These are phyloP conservation scores for Empidonax traillii DNA, from an alignment of 2,113 vertebrate species.

Conservation along the genomic window DNA sequence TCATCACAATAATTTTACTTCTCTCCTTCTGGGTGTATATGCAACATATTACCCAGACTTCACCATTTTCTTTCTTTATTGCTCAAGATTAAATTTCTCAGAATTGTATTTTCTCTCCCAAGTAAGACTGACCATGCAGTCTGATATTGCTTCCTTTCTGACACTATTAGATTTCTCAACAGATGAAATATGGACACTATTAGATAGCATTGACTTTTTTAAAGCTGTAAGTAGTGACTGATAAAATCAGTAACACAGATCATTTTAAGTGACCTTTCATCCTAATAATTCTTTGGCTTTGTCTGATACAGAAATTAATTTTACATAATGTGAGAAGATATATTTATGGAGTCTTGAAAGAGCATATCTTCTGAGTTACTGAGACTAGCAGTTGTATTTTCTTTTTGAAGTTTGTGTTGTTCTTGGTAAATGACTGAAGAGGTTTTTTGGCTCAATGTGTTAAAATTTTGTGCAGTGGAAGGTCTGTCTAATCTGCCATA, in stretches of 20 bases:
- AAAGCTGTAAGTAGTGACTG: neutral
- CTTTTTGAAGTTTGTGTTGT: neutral
- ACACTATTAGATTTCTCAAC: conserved; percentile 12
- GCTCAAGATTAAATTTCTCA: neutral
- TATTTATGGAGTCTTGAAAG: conserved; percentile 21
- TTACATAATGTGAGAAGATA: conserved; percentile 44
- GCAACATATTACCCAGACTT: neutral
- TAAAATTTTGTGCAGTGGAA: neutral
- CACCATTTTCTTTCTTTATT: conserved; percentile 9
- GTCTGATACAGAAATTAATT: conserved; percentile 46
- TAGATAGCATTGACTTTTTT: conserved; percentile 30
- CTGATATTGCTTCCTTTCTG: neutral
- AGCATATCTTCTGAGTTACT: neutral
- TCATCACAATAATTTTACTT: conserved; percentile 15
- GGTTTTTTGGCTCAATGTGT: neutral
- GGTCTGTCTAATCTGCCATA: neutral
- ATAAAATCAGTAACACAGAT: conserved; percentile 28
- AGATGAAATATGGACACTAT: conserved; percentile 3
- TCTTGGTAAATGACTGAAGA: neutral
- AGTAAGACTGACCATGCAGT: neutral
- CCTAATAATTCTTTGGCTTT: conserved; percentile 26
- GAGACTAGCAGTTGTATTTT: neutral
- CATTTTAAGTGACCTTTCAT: conserved; percentile 36
- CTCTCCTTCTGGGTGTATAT: neutral
- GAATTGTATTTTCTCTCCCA: conserved; percentile 14